Evolutionary conservation across 2,797 vertebrate genomes (phyloP), one percentile per base, ranked within the genome.

Genomic region (Distichodus sexfasciatus): DNA sequence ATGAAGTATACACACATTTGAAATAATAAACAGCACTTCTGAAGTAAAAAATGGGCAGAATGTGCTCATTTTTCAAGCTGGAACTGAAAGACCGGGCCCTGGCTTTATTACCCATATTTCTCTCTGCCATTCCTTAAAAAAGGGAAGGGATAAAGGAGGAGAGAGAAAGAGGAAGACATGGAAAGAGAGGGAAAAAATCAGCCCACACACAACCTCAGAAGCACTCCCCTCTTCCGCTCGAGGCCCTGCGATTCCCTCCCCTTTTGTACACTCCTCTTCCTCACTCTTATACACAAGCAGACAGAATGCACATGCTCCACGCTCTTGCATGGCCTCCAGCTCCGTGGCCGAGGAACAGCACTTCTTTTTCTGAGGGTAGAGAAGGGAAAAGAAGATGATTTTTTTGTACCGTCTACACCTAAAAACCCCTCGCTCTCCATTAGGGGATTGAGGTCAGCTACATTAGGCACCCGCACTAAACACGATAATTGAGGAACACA

Each of bases 401-500:
- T 14, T 57, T 77, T 55, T 60, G 74, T 58, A 31, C 70, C 63
- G 15, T 21, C 66, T 74, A 60, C 68, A 65, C 28, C 63, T 72
- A 70, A 79, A 89, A 88, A 83, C 82, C 82, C 33, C 69, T 75
- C 68, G n/a, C n/a, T 64, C 68, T 80, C 80, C 80, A 86, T 85
- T 87, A 82, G 72, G 80, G 28, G 83, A 79, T 76, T 75, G 79
- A 86, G 88, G 88, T 86, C 87, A 80, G 84, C 70, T 67, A 82
- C 82, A 85, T 87, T 80, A 86, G 73, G 79, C 84, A 53, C 71
- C 35, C 50, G 57, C 19, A 81, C 79, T 81, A 82, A 84, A 86
- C 82, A 81, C 77, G 71, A 82, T 85, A 81, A 88, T 86, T 47
- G 73, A 81, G 80, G 46, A 69, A 83, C 69, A 78, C 74, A 86